phyloP scores from a whole-genome alignment of 1,140 invertebrate species.

The Cydia strobilella region DNA sequence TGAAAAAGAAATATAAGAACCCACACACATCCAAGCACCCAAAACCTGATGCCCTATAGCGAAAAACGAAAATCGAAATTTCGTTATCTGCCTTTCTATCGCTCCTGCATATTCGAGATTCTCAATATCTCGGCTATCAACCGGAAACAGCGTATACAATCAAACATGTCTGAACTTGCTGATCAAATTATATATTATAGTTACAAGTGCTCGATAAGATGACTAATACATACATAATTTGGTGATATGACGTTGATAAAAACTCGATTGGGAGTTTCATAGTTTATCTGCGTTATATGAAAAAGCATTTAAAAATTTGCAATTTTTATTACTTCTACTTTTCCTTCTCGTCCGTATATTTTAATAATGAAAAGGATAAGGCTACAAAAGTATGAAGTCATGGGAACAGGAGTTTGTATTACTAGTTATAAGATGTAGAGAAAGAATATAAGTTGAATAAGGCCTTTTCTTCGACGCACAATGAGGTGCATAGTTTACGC shows the following conservation, averaged over 20 bases:
- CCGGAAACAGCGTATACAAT: neutral
- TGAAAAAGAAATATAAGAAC: no score
- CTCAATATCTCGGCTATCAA: no score
- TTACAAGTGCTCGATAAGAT: neutral
- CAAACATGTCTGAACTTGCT: neutral
- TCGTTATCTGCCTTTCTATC: no score
- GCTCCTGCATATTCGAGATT: no score
- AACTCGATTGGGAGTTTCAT: neutral
- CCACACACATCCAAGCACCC: no score
- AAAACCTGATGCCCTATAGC: no score
- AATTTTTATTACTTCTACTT: neutral
- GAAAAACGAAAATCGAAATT: no score
- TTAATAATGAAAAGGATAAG: neutral
- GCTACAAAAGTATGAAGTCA: neutral
- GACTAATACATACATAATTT: neutral
- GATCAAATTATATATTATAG: neutral
- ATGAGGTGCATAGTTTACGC: neutral
- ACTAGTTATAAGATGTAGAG: neutral
- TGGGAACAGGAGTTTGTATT: neutral
- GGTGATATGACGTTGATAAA: neutral
- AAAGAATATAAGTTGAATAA: neutral
- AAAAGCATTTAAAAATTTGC: neutral
- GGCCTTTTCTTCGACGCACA: slow-evolving; percentile 15
- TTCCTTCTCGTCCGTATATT: neutral
- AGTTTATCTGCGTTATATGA: neutral